Evolutionary conservation across 2,113 vertebrate genomes (phyloP), one percentile per base, ranked within the genome.

Genomic region (Ceyx melanurus): DNA sequence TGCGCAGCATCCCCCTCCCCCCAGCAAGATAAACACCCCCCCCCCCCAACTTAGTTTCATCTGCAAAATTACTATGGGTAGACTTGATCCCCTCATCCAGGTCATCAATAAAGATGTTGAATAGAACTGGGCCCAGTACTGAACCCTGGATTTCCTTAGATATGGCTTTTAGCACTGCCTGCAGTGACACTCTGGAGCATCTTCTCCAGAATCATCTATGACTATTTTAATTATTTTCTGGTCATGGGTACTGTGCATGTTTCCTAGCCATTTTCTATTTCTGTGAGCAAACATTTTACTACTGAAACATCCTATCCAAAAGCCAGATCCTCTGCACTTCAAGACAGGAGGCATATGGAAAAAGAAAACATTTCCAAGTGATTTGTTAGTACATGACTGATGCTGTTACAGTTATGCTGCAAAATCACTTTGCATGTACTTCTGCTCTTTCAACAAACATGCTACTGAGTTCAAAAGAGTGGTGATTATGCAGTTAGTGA

Each of bases 141-240:
- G 37, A 37, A 37, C 11, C 37, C 37, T 37, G 37, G 2, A 57
- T 74, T 65, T 73, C 42, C 37, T 58, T 42, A 57, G 19, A 65
- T 1, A 0, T 12, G 5, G 23, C 57, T 54, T 81, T 68, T 67
- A 48, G 16, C 57, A 80, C 9, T 7, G 29, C 22, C 10, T 80
- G 18, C 51, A 70, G 77, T n/a, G 6, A 58, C 8, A 50, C 19
- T 21, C 21, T 33, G 22, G 11, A 71, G 13, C 15, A 6, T 50
- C 8, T 3, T 26, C 56, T 90, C 46, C 28, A 73, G 29, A 73
- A 61, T 61, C 5, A 60, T 40, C 19, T 87, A 31, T 74, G 67
- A 79, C 10, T 3, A 15, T 66, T 74, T 86, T 51, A 68, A n/a
- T 81, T 94, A 71, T 89, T 80, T 86, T 74, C n/a, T 91, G 33